These are phyloP conservation scores for Galeopterus variegatus DNA, from an alignment of 2,113 vertebrate genomes.

Conservation along the genomic window DNA sequence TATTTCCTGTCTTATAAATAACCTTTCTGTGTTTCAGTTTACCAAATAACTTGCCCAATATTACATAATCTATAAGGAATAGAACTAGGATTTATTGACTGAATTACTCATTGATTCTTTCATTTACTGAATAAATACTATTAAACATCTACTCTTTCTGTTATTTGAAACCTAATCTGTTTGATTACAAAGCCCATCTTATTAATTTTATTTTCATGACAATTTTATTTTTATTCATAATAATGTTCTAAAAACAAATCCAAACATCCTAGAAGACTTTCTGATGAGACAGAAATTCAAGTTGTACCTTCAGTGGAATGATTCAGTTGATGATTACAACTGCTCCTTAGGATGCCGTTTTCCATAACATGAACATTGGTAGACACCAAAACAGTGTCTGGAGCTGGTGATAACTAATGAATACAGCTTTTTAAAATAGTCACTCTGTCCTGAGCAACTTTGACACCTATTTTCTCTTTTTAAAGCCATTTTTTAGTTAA, in stretches of 20 bases:
- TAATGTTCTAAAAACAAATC: background rate
- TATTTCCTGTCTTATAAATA: conserved; percentile 17
- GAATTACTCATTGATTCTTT: background rate
- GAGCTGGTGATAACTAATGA: background rate
- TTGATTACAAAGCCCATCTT: background rate
- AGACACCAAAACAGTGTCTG: background rate
- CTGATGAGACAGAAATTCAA: background rate
- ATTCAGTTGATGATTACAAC: background rate
- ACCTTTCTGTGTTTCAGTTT: background rate
- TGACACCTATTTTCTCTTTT: background rate
- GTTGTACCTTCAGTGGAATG: background rate
- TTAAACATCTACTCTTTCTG: background rate
- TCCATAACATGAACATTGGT: no score
- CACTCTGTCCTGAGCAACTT: background rate
- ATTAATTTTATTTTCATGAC: background rate
- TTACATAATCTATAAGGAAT: background rate
- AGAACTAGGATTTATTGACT: background rate
- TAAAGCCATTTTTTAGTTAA: background rate
- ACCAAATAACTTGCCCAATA: background rate
- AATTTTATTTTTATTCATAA: background rate
- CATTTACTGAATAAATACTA: conserved; percentile 1
- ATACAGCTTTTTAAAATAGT: background rate
- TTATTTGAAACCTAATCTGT: background rate
- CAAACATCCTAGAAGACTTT: background rate
- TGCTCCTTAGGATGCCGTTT: accelerated